Conservation (phyloP, 2,797 vertebrate genomes). For the Pogoniulus pusillus region DNA sequence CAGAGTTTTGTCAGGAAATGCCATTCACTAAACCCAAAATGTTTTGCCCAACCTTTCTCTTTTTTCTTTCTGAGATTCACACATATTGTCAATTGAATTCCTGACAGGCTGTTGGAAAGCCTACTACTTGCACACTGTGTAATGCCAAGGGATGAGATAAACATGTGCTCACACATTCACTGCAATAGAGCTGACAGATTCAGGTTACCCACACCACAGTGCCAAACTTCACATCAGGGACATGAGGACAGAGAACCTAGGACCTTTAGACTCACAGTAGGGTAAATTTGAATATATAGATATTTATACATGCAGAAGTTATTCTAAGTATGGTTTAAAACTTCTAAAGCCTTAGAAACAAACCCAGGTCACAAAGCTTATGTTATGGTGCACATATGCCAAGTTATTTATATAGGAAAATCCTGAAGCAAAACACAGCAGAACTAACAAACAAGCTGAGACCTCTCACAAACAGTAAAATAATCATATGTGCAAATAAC, state of each 20-base stretch:
- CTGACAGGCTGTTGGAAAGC: conserved; percentile 31
- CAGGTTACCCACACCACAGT: not conserved
- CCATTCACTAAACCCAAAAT: not conserved
- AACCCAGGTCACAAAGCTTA: not conserved
- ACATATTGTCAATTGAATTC: not conserved
- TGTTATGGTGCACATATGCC: not conserved
- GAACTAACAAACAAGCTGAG: not conserved
- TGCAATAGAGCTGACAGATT: conserved; percentile 5
- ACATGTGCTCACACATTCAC: not conserved
- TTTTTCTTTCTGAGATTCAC: not conserved
- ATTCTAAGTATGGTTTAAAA: not conserved
- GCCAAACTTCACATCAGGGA: not conserved
- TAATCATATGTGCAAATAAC: not conserved
- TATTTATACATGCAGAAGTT: not conserved
- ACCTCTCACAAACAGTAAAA: not conserved
- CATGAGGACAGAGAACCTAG: not conserved
- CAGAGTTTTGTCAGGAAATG: not conserved
- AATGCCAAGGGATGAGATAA: not conserved
- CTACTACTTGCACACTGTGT: not conserved
- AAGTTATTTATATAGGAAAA: not conserved
- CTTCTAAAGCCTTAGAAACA: not conserved
- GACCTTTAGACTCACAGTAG: not conserved
- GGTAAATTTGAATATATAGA: not conserved
- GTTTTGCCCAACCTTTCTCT: not conserved
- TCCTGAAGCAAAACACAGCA: not conserved